phyloP scores from a whole-genome alignment of 2,797 vertebrate species.

The Paramormyrops hopkinsi region DNA sequence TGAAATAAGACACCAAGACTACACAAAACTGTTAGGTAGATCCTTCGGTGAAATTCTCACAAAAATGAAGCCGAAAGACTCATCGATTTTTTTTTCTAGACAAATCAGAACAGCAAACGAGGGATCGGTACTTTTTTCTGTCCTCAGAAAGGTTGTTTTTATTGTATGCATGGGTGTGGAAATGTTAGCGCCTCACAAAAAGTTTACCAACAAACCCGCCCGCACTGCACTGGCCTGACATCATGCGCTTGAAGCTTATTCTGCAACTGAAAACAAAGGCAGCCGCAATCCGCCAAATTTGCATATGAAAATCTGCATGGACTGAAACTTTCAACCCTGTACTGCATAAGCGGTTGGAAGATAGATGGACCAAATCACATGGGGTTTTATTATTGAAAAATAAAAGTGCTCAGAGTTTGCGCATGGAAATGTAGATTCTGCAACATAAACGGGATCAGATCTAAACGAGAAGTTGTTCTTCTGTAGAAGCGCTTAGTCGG shows the following conservation, averaged over 20 bases:
- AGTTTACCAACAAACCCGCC: background rate
- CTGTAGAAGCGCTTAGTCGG: background rate
- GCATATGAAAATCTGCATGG: background rate
- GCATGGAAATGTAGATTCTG: no score
- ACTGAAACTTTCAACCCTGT: background rate
- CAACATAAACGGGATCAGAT: background rate
- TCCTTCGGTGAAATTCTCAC: background rate
- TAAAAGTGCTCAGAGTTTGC: background rate
- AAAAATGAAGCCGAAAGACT: background rate
- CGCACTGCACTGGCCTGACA: background rate
- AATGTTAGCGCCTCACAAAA: background rate
- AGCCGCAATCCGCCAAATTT: background rate
- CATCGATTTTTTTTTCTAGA: background rate
- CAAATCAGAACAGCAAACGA: background rate
- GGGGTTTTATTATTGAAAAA: background rate
- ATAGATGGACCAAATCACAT: background rate
- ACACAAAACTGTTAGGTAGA: background rate
- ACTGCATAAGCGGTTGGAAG: background rate
- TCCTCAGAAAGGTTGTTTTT: background rate
- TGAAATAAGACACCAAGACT: background rate
- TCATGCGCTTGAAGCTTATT: background rate
- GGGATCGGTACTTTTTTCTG: background rate
- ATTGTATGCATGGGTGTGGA: background rate
- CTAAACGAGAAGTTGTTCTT: background rate
- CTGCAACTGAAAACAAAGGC: background rate